Conservation (phyloP, 2,888 invertebrate species). For the Branchipolynoe longqiensis region DNA sequence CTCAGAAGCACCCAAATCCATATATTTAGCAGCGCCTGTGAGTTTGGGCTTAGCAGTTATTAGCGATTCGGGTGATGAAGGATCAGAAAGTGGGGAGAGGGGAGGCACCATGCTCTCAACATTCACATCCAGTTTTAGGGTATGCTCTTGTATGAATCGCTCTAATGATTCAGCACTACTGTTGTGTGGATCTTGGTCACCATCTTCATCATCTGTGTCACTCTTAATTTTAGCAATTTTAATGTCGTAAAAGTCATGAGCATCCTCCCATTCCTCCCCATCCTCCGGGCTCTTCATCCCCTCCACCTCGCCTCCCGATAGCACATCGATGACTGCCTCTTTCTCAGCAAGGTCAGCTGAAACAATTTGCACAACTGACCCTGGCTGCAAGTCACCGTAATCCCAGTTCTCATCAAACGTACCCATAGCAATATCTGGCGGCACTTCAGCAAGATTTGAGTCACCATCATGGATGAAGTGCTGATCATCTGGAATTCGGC, state of each 20-base stretch:
- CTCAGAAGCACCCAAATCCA: conserved; percentile 53
- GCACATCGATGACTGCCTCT: background rate
- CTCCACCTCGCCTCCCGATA: background rate
- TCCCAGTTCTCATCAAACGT: conserved; percentile 51
- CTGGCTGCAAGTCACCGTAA: conserved; percentile 45
- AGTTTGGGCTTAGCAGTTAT: background rate
- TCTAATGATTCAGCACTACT: conserved; percentile 61
- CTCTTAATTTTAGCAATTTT: background rate
- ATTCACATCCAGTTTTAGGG: conserved; percentile 56
- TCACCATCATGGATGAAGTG: conserved; percentile 19
- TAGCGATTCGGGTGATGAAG: background rate
- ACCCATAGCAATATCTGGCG: conserved; percentile 28
- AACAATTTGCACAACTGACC: conserved; percentile 32
- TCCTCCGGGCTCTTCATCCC: conserved; percentile 23
- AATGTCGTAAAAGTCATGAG: conserved; percentile 53
- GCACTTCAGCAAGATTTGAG: conserved; percentile 30
- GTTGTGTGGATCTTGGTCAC: conserved; percentile 54
- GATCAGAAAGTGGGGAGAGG: conserved; percentile 53
- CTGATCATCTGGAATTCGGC: conserved; percentile 24
- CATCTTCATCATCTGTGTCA: conserved; percentile 49
- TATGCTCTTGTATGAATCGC: conserved; percentile 62
- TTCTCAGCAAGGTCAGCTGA: conserved; percentile 34
- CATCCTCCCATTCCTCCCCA: conserved; percentile 55
- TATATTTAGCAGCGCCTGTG: conserved; percentile 4
- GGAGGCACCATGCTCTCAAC: conserved; percentile 56